Base-by-base conservation (phyloP, 2,888 invertebrate genomes). In the Aleiodes testaceus region DNA sequence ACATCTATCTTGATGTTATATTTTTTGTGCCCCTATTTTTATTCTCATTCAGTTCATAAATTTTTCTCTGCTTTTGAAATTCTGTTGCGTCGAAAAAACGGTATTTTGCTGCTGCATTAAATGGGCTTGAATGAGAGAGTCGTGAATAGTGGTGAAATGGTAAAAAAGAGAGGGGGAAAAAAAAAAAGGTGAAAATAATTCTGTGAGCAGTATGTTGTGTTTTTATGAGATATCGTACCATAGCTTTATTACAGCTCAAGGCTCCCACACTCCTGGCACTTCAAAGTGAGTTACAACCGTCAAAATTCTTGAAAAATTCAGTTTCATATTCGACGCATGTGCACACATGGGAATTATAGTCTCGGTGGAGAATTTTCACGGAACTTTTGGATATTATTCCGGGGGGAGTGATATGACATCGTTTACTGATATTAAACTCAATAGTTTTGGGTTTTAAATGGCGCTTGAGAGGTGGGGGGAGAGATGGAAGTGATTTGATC, bases 261-360 rank as follows among this genome's bases (percentile, higher is more conserved):
- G 36, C 36, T 9, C 11, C 7, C 36, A 36, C 59, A 16, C 12
- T 36, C 26, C 36, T 14, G 59, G 26, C 26, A 59, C 42, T 59
- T 59, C 59, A 36, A 36, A 30, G 59, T 59, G 36, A 59, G 59
- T 59, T 59, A 59, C 18, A 36, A 59, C 59, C 59, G 42, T 18
- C 59, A 42, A 42, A 59, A 42, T 30, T 59, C 59, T 59, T 59
- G 59, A 59, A 59, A 59, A 59, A 59, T 59, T 59, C 36, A 59
- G 59, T 42, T 59, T 42, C 59, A 36, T 59, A 59, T 59, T 59
- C 36, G 59, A 59, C 59, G 36, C 59, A 26, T 26, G 55, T 59
- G n/a, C 36, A 42, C 36, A 36, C 14, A 42, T 36, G 36, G 26
- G 36, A 55, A 55, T 22, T 22, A 55, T 59, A 59, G 36, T 42